These are phyloP conservation scores for Nipponacmea schrenckii DNA, from an alignment of 2,888 invertebrate species.

Conservation along the genomic window DNA sequence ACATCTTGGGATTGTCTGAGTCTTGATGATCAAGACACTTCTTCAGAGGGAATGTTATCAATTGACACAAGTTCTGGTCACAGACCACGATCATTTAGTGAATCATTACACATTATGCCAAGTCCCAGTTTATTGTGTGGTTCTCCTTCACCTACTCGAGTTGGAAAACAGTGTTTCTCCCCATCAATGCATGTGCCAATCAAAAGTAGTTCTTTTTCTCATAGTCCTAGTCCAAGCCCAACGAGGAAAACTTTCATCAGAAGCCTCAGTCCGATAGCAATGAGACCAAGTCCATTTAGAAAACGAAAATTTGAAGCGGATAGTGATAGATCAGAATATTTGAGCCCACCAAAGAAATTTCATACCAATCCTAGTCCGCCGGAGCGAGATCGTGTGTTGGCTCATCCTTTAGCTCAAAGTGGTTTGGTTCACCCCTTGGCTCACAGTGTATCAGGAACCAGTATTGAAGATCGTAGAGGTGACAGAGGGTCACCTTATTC, in stretches of 20 bases:
- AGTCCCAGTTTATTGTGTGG: conserved; percentile 60
- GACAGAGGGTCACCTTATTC: conserved; percentile 29
- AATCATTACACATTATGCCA: conserved; percentile 66
- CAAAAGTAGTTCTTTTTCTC: conserved; percentile 67
- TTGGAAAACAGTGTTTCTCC: conserved; percentile 71
- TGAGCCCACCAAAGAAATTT: conserved; percentile 60
- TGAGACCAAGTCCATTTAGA: conserved; percentile 74
- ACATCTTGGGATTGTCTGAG: conserved; percentile 88
- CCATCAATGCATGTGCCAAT: conserved; percentile 72
- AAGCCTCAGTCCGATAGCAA: conserved; percentile 88
- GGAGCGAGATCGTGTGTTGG: conserved; percentile 45
- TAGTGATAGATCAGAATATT: conserved; percentile 50
- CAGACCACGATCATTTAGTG: conserved; percentile 63
- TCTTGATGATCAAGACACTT: conserved; percentile 12
- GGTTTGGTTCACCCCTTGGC: conserved; percentile 30
- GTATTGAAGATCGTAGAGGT: conserved; percentile 32
- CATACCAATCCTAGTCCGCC: conserved; percentile 55
- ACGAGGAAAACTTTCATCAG: conserved; percentile 82
- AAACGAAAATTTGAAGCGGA: conserved; percentile 65
- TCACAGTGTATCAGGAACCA: conserved; percentile 37
- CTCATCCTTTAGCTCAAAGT: conserved; percentile 59
- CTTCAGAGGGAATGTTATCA: conserved; percentile 45
- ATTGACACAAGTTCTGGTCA: conserved; percentile 51
- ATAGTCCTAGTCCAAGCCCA: conserved; percentile 82
- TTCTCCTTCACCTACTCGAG: conserved; percentile 66